Evolutionary conservation across 2,113 vertebrate genomes (phyloP).

Genomic region (Mesembrinibis cayennensis): DNA sequence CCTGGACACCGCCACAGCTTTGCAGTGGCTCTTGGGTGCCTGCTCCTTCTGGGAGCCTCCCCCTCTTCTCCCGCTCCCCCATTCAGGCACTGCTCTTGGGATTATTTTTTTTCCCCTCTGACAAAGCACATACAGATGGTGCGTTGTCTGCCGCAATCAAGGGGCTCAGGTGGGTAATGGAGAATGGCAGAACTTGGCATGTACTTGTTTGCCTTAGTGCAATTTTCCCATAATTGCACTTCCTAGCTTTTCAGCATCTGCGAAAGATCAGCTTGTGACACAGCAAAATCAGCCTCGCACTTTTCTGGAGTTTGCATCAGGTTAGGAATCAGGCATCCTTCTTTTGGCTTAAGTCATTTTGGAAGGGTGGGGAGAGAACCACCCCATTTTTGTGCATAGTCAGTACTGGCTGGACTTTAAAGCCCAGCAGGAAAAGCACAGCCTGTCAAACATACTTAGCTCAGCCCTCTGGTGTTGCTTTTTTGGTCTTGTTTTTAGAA

Average conservation of each 20-base stretch:
- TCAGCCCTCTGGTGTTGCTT: neutral
- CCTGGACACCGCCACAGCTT: neutral
- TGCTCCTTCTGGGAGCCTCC: neutral
- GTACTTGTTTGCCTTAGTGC: slow-evolving; percentile 77
- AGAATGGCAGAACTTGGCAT: slow-evolving; percentile 81
- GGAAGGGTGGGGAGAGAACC: neutral
- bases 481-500: neutral
- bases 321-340: neutral
- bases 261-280: slow-evolving; percentile 86
- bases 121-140: slow-evolving; percentile 87
- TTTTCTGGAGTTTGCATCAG: slow-evolving; percentile 19
- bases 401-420: neutral
- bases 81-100: neutral
- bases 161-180: slow-evolving; percentile 86
- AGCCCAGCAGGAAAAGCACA: neutral
- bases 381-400: slow-evolving; percentile 3
- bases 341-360: slow-evolving; percentile 30
- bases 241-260: slow-evolving; percentile 82
- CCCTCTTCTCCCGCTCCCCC: neutral
- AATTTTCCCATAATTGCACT: slow-evolving; percentile 84
- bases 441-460: neutral
- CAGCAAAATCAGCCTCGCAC: slow-evolving; percentile 45
- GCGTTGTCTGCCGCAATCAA: slow-evolving; percentile 82
- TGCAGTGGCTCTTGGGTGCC: neutral
- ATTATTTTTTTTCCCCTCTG: slow-evolving; percentile 22